Percentiles rank a stretch among this genome's conserved stretches.
Conservation (phyloP, 2,797 vertebrate genomes). For the Anabacerthia variegaticeps region DNA sequence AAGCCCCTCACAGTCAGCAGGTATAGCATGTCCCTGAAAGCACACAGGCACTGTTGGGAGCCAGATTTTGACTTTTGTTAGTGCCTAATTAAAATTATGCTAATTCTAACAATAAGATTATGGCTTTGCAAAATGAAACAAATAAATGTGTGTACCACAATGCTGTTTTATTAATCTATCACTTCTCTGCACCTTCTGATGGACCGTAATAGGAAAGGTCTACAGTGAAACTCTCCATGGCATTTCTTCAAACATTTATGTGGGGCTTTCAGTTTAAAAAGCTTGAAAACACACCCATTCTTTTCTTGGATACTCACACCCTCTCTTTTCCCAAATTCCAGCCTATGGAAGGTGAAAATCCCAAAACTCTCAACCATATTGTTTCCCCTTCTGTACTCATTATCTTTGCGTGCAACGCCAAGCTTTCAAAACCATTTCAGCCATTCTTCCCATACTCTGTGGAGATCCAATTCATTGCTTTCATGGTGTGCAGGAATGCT, state of each 20-base stretch:
- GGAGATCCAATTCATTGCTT: not conserved
- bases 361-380: not conserved
- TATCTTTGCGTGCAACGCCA: not conserved
- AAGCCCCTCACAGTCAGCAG: not conserved
- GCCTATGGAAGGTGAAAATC: not conserved
- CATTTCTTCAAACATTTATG: not conserved
- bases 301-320: not conserved
- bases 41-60: not conserved
- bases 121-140: not conserved
- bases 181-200: not conserved
- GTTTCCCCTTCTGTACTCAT: not conserved
- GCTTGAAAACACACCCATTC: not conserved
- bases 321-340: not conserved
- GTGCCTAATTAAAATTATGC: conserved; percentile 35
- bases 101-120: conserved; percentile 18
- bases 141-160: not conserved
- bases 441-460: not conserved
- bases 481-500: not conserved
- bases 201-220: not conserved
- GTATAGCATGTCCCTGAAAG: not conserved
- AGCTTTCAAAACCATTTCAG: not conserved
- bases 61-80: conserved; percentile 3
- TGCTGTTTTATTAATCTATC: not conserved
- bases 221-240: not conserved
- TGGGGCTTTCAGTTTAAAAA: not conserved